Conservation (phyloP, 2,888 invertebrate species). For the Leptodirus hochenwartii region DNA sequence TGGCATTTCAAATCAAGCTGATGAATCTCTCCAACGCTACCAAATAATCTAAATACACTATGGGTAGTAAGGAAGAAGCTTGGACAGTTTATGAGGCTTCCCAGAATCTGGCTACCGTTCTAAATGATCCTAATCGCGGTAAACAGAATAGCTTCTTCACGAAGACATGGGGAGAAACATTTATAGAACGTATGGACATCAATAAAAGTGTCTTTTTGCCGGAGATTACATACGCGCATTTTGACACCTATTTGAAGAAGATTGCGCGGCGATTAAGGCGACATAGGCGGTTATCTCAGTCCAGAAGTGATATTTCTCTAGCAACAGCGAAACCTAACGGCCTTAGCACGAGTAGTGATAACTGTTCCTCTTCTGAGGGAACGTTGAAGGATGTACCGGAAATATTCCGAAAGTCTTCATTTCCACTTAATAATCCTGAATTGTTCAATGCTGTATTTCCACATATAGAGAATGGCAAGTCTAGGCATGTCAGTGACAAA, state of each 20-base stretch:
- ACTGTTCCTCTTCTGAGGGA: constrained; percentile 17
- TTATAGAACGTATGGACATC: constrained; percentile 61
- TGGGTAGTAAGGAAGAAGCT: constrained; percentile 1
- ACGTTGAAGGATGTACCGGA: constrained; percentile 45
- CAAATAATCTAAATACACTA: constrained; percentile 5
- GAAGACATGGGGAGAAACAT: constrained; percentile 93
- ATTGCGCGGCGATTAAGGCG: constrained; percentile 46
- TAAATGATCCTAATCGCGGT: constrained; percentile 86
- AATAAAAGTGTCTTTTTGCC: constrained; percentile 65
- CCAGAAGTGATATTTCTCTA: constrained; percentile 13
- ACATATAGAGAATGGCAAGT: constrained; percentile 31
- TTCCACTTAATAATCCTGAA: constrained; percentile 60
- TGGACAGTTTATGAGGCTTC: constrained; percentile 85
- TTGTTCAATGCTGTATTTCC: constrained; percentile 78
- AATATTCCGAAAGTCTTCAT: constrained; percentile 64
- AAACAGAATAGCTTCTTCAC: constrained; percentile 89
- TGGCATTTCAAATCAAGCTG: too few relatives aligned
- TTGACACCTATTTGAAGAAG: constrained; percentile 72
- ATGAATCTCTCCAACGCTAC: too few relatives aligned
- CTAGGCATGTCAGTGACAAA: constrained; percentile 20
- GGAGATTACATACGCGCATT: constrained; percentile 65
- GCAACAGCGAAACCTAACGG: too few relatives aligned
- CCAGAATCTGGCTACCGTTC: constrained; percentile 86
- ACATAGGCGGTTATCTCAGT: constrained; percentile 33
- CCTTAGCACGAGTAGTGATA: constrained; percentile 16